Evolutionary conservation across 2,113 vertebrate species (phyloP).

Genomic region (Leiothrix lutea): DNA sequence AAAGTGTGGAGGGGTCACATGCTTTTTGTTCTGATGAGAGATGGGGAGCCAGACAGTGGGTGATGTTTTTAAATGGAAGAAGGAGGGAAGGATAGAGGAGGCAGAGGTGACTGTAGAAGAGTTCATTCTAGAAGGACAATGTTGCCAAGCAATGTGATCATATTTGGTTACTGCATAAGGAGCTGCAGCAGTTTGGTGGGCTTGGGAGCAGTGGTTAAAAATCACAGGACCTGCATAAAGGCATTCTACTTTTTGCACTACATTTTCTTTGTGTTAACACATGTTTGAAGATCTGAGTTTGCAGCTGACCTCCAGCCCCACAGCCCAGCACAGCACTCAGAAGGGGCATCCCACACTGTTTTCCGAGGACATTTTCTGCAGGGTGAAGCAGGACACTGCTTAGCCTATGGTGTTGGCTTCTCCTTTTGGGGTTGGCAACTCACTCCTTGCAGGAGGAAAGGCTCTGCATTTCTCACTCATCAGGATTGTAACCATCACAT

Average conservation of each 20-base stretch:
- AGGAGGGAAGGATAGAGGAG: background rate
- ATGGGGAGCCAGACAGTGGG: background rate
- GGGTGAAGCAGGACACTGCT: background rate
- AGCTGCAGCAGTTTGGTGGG: background rate
- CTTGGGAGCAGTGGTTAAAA: background rate
- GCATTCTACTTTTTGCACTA: background rate
- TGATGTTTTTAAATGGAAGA: background rate
- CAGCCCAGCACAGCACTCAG: background rate
- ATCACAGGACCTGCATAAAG: background rate
- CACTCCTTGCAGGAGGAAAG: background rate
- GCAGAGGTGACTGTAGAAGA: background rate
- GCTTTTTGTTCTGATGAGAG: background rate
- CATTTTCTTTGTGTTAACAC: background rate
- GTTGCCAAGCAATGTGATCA: background rate
- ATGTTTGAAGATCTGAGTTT: background rate
- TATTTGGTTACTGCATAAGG: background rate
- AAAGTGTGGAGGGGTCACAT: background rate
- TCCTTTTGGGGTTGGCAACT: background rate
- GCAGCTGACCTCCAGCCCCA: background rate
- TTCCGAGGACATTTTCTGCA: background rate
- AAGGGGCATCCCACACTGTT: background rate
- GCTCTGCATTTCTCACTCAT: background rate
- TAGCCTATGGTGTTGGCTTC: background rate
- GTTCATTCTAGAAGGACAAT: background rate
- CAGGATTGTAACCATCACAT: accelerated